These are phyloP conservation scores for Trilocha varians DNA, from an alignment of 2,888 invertebrate genomes.

Conservation along the genomic window DNA sequence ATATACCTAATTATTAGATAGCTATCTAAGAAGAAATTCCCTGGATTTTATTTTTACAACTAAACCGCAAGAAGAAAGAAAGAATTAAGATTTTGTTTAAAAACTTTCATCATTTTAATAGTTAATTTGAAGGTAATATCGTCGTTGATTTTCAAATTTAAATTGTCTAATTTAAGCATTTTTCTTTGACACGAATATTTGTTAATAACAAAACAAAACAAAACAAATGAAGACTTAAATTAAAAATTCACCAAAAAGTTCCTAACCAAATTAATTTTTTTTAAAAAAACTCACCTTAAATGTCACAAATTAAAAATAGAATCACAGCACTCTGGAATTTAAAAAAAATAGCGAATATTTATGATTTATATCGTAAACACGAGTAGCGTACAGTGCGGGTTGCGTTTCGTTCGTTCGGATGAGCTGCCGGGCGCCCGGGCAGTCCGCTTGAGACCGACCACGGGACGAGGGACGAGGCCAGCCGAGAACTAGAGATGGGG, in stretches of 20 bases:
- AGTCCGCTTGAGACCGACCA: slow-evolving; percentile 31
- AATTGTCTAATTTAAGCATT: too few relatives aligned
- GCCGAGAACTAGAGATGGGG: slow-evolving; percentile 34
- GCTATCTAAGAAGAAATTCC: too few relatives aligned
- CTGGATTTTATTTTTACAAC: too few relatives aligned
- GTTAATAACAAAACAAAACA: too few relatives aligned
- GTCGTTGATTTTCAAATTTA: too few relatives aligned
- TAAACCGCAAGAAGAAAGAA: too few relatives aligned
- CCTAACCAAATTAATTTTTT: neutral
- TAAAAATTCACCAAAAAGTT: neutral
- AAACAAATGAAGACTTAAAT: neutral
- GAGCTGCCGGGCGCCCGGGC: slow-evolving; percentile 65
- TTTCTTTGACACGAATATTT: too few relatives aligned
- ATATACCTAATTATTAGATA: too few relatives aligned
- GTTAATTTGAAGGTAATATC: too few relatives aligned
- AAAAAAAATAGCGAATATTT: slow-evolving; percentile 17
- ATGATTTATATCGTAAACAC: slow-evolving; percentile 50
- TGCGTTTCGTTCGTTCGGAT: slow-evolving; percentile 66
- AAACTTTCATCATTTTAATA: too few relatives aligned
- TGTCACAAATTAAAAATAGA: slow-evolving; percentile 17
- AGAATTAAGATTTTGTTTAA: too few relatives aligned
- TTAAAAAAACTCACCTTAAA: slow-evolving; percentile 19
- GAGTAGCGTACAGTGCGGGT: slow-evolving; percentile 32
- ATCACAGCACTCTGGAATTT: slow-evolving; percentile 20
- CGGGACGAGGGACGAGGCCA: slow-evolving; percentile 29